Base-by-base conservation (phyloP, 1,140 invertebrate genomes). In the Drosophila repleta region DNA sequence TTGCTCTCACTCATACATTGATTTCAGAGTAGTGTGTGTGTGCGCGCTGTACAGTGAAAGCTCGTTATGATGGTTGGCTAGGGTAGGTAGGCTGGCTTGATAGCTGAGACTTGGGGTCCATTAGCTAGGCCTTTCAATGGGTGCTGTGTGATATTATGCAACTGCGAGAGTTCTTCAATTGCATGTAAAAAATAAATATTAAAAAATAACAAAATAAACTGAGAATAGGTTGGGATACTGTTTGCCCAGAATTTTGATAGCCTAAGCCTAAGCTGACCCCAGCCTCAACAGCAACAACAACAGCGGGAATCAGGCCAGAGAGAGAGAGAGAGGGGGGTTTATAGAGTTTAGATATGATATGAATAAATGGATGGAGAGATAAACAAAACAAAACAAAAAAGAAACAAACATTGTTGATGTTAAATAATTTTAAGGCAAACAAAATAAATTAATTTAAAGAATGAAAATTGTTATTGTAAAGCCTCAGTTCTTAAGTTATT, bases 401-500 rank as follows among this genome's bases (percentile, higher is more conserved):
- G 58, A 10, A 67, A 41, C 41, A 83, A 84, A 87, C 83, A 88
- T 88, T 87, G 82, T 87, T 87, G 83, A 87, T 88, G 82, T 87
- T 87, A 62, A 87, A 87, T 87, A 87, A 82, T 87, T 87, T 87
- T 87, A 87, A 87, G 82, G 65, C 68, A 43, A 69, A 55, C 63
- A 58, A 68, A 68, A 74, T 63, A 55, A 74, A 68, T 82, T 82
- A 82, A 87, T 78, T 43, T 17, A 35, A 35, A 35, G 11, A 35
- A 35, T 35, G 32, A 72, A 87, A 87, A 88, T 87, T 87, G 82
- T 87, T 87, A 87, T 87, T 87, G 82, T 87, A 87, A 85, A 87
- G 82, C 63, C 83, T 87, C 69, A 88, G 82, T 87, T 87, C 74
- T 76, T 87, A 87, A 87, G 82, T 88, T 87, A 87, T 87, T 87